These are phyloP conservation scores for Leucania comma DNA, from an alignment of 2,888 invertebrate species.

Conservation along the genomic window DNA sequence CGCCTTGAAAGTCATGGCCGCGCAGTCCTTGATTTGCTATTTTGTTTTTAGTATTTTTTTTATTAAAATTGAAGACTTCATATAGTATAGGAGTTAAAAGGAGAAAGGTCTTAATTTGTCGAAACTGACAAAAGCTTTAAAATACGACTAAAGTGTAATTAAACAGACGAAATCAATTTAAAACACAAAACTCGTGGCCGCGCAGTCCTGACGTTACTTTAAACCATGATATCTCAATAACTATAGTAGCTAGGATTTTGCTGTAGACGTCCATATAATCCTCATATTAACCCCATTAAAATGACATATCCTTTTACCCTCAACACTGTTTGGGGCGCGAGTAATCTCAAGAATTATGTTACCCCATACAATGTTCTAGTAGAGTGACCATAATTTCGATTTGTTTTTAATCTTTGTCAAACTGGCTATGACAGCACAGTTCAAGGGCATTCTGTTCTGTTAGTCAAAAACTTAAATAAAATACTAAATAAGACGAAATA, in stretches of 20 bases:
- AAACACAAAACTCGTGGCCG: constrained; percentile 42
- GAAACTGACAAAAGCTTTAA: constrained; percentile 42
- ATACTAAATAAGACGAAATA: constrained; percentile 43
- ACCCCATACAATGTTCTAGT: no score
- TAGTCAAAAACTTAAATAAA: constrained; percentile 43
- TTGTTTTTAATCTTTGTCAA: constrained; percentile 46
- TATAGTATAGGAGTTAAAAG: constrained; percentile 43
- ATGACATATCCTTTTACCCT: no score
- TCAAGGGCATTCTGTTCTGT: constrained; percentile 44
- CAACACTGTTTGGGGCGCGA: no score
- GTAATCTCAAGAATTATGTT: no score
- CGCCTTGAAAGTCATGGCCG: constrained; percentile 47
- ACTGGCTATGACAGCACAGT: constrained; percentile 46
- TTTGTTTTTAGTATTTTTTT: constrained; percentile 43
- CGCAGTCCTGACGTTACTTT: constrained; percentile 44
- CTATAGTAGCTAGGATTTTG: constrained; percentile 42
- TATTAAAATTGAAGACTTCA: constrained; percentile 43
- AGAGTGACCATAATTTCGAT: constrained; percentile 42
- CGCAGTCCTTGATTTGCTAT: constrained; percentile 45
- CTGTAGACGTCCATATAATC: constrained; percentile 42
- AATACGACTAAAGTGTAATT: constrained; percentile 35
- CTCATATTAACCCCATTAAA: constrained; percentile 41
- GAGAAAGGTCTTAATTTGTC: constrained; percentile 38
- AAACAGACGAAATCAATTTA: constrained; percentile 40
- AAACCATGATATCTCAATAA: constrained; percentile 42